Evolutionary conservation across 2,888 invertebrate genomes (phyloP), one percentile per base, ranked within the genome.

Genomic region (Labia minor): DNA sequence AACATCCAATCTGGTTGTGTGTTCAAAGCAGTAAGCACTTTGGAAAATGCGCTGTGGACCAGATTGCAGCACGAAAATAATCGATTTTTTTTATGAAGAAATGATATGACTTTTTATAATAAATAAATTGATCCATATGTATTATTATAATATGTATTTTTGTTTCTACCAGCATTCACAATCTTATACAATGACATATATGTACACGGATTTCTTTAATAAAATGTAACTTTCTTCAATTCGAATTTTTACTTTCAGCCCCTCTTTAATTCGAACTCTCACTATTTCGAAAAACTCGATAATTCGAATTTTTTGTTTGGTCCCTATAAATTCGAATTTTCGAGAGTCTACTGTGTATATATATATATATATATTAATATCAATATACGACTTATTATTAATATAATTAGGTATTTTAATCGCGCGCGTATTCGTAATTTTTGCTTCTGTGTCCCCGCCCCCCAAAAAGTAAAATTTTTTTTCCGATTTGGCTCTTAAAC

Each of bases 131-230:
- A 49, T 49, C 49, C 49, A 14, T 14, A 14, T 49, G n/a, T 14
- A 49, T n/a, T n/a, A n/a, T n/a, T 49, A 49, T 49, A 49, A 49
- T 49, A 49, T 49, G 49, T 49, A 49, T 49, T 49, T 49, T 49
- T 49, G 49, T 14, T 49, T 49, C 49, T 49, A 49, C 49, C 49
- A 49, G 49, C n/a, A 14, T 10, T 14, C 49, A 49, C 49, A 49
- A 49, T 49, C n/a, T 49, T 49, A 49, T 49, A 49, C 49, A 49
- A 49, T 49, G 4, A 49, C n/a, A 49, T 49, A 49, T 49, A 49
- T 49, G 49, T 49, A 49, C 49, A 49, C 49, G 49, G 49, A 49
- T 49, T 49, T n/a, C n/a, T 49, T 49, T n/a, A 49, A n/a, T n/a
- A n/a, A 49, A 49, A 49, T 49, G 49, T 49, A 49, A 49, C 49